Conservation (phyloP, 92 coral and sea anemone species). For the Actinostola sp. region DNA sequence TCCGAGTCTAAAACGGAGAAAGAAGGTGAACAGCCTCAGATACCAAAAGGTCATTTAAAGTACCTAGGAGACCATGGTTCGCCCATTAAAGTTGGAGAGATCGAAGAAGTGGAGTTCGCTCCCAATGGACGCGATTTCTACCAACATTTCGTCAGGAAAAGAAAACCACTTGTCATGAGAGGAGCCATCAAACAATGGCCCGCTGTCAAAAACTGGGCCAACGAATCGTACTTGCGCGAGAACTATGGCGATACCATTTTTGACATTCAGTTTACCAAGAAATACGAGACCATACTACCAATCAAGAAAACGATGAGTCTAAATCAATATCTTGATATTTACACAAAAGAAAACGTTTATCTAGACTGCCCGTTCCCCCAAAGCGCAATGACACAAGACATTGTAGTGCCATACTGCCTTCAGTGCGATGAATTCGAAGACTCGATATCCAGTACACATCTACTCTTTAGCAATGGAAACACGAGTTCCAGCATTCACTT, state of each 20-base stretch:
- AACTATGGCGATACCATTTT: conserved; percentile 87
- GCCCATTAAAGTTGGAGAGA: conserved; percentile 59
- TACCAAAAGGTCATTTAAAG: conserved; percentile 76
- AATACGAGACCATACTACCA: conserved; percentile 87
- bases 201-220: conserved; percentile 89
- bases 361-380: conserved; percentile 95
- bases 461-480: conserved; percentile 90
- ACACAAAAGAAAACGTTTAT: conserved; percentile 82
- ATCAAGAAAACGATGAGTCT: conserved; percentile 88
- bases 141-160: conserved; percentile 78
- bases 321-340: conserved; percentile 80
- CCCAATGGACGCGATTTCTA: conserved; percentile 97
- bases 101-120: conserved; percentile 87
- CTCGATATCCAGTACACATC: conserved; percentile 77
- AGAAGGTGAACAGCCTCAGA: conserved; percentile 2
- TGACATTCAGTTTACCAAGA: conserved; percentile 89
- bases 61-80: conserved; percentile 94
- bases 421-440: conserved; percentile 81
- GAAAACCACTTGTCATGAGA: conserved; percentile 83
- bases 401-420: conserved; percentile 86
- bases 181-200: conserved; percentile 94
- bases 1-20: conserved; percentile 1
- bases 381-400: conserved; percentile 81
- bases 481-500: conserved; percentile 95
- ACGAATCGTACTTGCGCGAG: conserved; percentile 82